Evolutionary conservation across 2,888 invertebrate species (phyloP), one percentile per base, ranked within the genome.

Genomic region (Steinernema carpocapsae): DNA sequence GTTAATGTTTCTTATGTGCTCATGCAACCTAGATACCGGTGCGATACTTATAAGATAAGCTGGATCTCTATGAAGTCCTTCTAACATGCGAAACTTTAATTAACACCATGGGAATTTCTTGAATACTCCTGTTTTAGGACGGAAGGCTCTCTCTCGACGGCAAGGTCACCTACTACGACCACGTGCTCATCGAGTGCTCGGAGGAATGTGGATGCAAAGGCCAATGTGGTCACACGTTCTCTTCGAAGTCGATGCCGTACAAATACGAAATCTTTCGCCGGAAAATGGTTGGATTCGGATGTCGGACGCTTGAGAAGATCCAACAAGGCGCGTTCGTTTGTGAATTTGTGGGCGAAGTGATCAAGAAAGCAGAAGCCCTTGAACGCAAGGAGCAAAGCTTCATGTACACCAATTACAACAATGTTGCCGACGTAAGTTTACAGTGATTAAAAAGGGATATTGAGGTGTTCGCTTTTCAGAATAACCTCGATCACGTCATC

Each of bases 311-410:
- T 0, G 76, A 77, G 42, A 52, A 19, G 29, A 77, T 77, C 52
- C 71, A 71, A 43, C 24, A 56, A 73, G 95, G 95, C 7, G 92
- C 93, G 85, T 99, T 99, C 89, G 92, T 99, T 70, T 93, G 97
- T 92, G 99, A 99, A 88, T 99, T 99, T 88, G 94, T 99, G 0
- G 99, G 99, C 0, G 99, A 99, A 90, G 95, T 99, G 0, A 90
- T 97, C 12, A 93, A 94, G 88, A 93, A 92, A 72, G 92, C 92
- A 22, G 93, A 94, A 88, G 97, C 97, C 89, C 93, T 93, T 87
- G 91, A 92, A 22, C 71, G 64, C 10, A 26, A 6, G 1, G 64
- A 14, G 29, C 64, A 64, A 29, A 64, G 64, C n/a, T 64, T 64
- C 32, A 64, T 64, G 64, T 64, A 64, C 37, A 64, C 64, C 14